Evolutionary conservation across 2,113 vertebrate species (phyloP).

Genomic region (Aptenodytes forsteri): DNA sequence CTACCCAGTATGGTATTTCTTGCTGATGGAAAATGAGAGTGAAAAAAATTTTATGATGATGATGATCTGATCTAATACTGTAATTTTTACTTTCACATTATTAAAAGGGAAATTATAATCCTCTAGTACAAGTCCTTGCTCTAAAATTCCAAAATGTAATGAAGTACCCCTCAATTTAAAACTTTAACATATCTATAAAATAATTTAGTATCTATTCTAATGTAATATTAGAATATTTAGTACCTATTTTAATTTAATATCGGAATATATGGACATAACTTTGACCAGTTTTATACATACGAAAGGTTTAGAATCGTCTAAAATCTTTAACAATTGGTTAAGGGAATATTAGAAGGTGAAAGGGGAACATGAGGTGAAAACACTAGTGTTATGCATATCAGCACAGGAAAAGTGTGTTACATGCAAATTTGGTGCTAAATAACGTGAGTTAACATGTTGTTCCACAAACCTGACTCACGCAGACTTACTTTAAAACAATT

Average conservation of each 20-base stretch:
- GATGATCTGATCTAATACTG: not conserved
- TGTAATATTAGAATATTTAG: conserved; percentile 38
- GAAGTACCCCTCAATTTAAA: conserved; percentile 34
- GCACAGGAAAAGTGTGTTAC: not conserved
- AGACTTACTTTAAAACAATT: not conserved
- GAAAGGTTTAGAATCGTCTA: not conserved
- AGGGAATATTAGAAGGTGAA: not conserved
- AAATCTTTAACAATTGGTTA: not conserved
- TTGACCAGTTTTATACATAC: not conserved
- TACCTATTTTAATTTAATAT: conserved; percentile 29
- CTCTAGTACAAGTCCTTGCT: not conserved
- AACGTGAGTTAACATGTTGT: not conserved
- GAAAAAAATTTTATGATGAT: not conserved
- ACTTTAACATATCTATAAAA: conserved; percentile 48
- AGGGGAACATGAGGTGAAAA: not conserved
- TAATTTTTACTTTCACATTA: not conserved
- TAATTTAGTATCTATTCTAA: conserved; percentile 43
- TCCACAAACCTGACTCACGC: not conserved
- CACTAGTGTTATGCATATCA: not conserved
- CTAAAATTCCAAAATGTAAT: conserved; percentile 41
- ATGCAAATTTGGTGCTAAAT: not conserved
- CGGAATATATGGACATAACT: conserved; percentile 11
- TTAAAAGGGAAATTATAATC: conserved; percentile 9
- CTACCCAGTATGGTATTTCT: not conserved
- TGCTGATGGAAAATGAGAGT: not conserved